Base-by-base conservation (phyloP, 2,797 vertebrate genomes). In the Catostomus latipinnis region DNA sequence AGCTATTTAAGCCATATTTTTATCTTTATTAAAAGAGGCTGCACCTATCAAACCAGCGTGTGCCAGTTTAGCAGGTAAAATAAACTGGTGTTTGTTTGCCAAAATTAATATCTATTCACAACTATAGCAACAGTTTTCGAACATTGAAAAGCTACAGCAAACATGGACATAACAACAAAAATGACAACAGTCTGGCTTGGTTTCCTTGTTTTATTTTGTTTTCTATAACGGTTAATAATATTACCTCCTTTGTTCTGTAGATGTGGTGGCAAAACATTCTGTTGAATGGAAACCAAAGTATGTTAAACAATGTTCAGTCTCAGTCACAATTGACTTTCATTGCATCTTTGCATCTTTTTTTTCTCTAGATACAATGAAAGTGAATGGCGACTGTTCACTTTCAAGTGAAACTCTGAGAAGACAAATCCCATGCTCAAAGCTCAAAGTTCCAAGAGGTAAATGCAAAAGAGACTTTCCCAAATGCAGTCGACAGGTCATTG, bases 221-320 rank as follows among this genome's bases (percentile, higher is more conserved):
- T 14, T 34, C 45, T n/a, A 1, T 10, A 14, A 77, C 12, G 6
- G 4, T 58, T 10, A 34, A 66, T 72, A 8, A 66, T 8, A 1
- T 16, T 0, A 14, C 6, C 43, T 60, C 52, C 52, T 79, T 68
- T 61, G n/a, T 22, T 62, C 50, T 57, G 12, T 69, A 84, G 84
- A 71, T 56, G 46, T 53, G 48, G 49, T 56, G n/a, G 16, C 49
- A 50, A 86, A 74, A 60, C 60, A 74, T 34, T 71, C 73, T 56
- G 65, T 48, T 43, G 58, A 62, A 16, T 58, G 57, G 49, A 74
- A 63, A 77, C 13, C 65, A 71, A 76, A 61, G 82, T 84, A 83
- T 12, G 84, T 81, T 75, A 16, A 50, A 62, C 67, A 70, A 34
- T 34, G 43, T 48, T 34, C 34, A 34, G 34, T 34, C 34, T 34